Base-by-base conservation (phyloP, 2,888 invertebrate genomes). In the Diloba caeruleocephala region DNA sequence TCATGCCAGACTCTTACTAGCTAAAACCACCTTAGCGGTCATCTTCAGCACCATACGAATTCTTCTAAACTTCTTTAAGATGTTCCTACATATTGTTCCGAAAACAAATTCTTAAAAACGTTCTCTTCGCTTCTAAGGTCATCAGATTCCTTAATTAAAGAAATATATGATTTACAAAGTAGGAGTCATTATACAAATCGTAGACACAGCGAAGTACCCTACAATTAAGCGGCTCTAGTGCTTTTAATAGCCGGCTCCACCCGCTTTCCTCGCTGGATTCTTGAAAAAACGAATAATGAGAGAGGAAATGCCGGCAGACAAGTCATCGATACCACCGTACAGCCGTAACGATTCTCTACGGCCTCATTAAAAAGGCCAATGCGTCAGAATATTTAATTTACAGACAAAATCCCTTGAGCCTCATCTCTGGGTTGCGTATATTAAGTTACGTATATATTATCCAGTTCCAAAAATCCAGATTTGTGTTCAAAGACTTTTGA, bases 361-460 rank as follows among this genome's bases (percentile, higher is more conserved):
- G 65, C 78, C 85, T 85, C 85, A 85, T 86, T 86, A 84, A 81
- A 80, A 78, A 74, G 77, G 71, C 67, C 76, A 79, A 71, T 77
- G 80, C 74, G 64, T 62, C 63, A 67, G 54, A 68, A 71, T 74
- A 77, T 76, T 73, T 55, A 60, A 65, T 65, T 65, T 52, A 53
- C 53, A 32, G 33, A 5, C 36, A 25, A 25, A 44, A 44, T 29
- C 36, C 31, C 17, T 14, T 42, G 62, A 50, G 17, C 26, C 19
- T 37, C 17, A 5, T 29, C 1, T 34, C 14, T 21, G 19, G 12
- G 15, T 15, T 8, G 10, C 8, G 19, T 3, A n/a, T n/a, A 8
- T 31, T 31, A 15, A 9, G 8, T 28, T 1, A 2, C 10, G 26
- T 9, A 15, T 17, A n/a, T 32, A 5, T 21, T 4, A 21, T 21